Evolutionary conservation across 1,140 invertebrate species (phyloP), one percentile per base, ranked within the genome.

Genomic region (Heliconius nattereri): DNA sequence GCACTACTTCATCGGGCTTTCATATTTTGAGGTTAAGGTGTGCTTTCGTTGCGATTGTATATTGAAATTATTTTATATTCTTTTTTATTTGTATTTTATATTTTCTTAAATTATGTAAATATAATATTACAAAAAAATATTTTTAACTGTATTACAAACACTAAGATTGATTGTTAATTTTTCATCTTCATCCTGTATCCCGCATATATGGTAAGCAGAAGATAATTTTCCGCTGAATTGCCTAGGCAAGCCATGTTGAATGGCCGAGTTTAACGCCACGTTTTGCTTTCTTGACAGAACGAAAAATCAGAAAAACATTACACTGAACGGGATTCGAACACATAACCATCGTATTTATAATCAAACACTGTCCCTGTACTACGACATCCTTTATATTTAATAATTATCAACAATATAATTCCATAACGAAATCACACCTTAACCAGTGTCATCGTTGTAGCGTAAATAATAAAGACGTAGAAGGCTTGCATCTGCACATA

Each of bases 1-100:
- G 70, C 76, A 76, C 82, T 81, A 78, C 83, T 84, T 82, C 83
- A 84, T 84, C 81, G 83, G 83, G 80, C 81, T 84, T 82, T 84
- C 83, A 82, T 82, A 80, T 84, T 84, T 84, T 76, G 83, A 82
- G 78, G 78, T 82, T 84, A 82, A 76, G 76, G 78, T 49, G 54
- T 23, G 54, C 3, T 57, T 23, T 23, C 5, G n/a, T 57, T 52
- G 49, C 49, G 13, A 52, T 20, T n/a, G 9, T 23, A 57, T 9
- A n/a, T 57, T 8, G 23, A 57, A 57, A 23, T 3, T 45, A 45
- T 45, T 16, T 16, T 13, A 45, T 45, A 13, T 45, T 16, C 13
- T 45, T 16, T 45, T 45, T 45, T 45, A 5, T 1, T 16, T 45
- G 13, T 45, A 45, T 45, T 45, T 45, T 1, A 5, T 35, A 35